These are phyloP conservation scores for Lepidothrix coronata DNA, from an alignment of 2,113 vertebrate species.

Conservation along the genomic window DNA sequence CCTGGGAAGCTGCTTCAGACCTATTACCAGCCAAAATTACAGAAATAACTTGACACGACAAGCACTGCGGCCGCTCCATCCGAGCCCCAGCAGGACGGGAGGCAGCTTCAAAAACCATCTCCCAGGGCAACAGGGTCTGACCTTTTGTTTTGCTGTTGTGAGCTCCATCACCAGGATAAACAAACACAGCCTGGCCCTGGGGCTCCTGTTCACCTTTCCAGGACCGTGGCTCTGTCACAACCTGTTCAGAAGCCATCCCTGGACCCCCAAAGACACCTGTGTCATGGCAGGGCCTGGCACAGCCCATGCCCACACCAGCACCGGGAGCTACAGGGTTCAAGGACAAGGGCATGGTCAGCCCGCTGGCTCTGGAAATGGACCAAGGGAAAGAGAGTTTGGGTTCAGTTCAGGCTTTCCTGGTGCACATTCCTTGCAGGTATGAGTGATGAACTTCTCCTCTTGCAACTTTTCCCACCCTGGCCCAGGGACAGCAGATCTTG, in stretches of 20 bases:
- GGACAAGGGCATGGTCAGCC: neutral
- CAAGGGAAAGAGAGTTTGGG: neutral
- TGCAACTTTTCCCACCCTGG: neutral
- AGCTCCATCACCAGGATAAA: conserved; percentile 53
- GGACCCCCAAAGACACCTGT: neutral
- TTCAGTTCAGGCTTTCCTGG: neutral
- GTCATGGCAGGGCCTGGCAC: neutral
- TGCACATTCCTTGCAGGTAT: neutral
- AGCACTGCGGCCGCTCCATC: fast-evolving
- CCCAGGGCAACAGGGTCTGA: conserved; percentile 65
- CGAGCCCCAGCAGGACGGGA: neutral
- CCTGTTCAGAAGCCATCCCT: conserved; percentile 20
- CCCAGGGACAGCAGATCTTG: neutral
- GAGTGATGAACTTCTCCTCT: neutral
- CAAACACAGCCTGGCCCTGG: conserved; percentile 52
- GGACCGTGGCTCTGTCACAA: conserved; percentile 55
- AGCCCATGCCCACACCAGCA: neutral
- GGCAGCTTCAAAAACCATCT: conserved; percentile 65
- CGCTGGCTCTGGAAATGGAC: neutral
- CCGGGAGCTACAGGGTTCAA: neutral
- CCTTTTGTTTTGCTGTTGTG: conserved; percentile 58
- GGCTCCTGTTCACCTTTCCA: conserved; percentile 63
- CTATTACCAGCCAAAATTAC: neutral
- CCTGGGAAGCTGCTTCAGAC: neutral
- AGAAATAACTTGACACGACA: conserved; percentile 46